phyloP scores from a whole-genome alignment of 2,888 invertebrate genomes.

The Synergus itoensis region DNA sequence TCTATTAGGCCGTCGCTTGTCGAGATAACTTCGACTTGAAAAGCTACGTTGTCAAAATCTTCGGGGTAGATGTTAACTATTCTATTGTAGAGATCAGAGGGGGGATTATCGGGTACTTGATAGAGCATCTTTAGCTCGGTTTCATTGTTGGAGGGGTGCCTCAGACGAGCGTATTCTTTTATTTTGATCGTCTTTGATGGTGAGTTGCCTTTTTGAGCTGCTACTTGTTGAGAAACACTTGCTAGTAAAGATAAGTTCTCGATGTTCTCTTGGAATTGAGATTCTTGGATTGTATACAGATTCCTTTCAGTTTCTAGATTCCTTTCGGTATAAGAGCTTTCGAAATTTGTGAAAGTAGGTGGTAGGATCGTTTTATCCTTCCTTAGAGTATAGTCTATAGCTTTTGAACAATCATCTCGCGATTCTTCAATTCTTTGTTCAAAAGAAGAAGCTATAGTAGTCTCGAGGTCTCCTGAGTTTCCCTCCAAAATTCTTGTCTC shows the following conservation, averaged over 20 bases:
- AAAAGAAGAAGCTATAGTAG: not conserved
- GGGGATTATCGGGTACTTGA: conserved; percentile 53
- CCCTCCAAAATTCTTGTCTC: not conserved
- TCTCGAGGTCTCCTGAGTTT: not conserved
- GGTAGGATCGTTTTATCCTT: not conserved
- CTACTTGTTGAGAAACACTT: conserved; percentile 69
- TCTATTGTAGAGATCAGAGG: conserved; percentile 57
- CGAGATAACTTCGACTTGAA: conserved; percentile 68
- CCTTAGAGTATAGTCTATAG: not conserved
- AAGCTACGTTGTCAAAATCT: conserved; percentile 67
- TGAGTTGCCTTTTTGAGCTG: conserved; percentile 59
- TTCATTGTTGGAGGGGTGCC: conserved; percentile 48
- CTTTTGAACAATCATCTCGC: not conserved
- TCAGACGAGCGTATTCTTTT: conserved; percentile 66
- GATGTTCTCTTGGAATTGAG: conserved; percentile 65
- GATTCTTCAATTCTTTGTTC: not conserved
- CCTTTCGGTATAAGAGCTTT: not conserved
- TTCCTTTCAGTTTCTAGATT: not conserved
- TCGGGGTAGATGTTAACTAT: conserved; percentile 68
- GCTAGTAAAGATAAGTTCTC: conserved; percentile 74
- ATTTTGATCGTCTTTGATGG: conserved; percentile 64
- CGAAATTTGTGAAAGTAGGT: not conserved
- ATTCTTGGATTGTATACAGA: conserved; percentile 25
- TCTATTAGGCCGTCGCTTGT: conserved; percentile 56
- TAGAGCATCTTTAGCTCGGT: conserved; percentile 50